phyloP scores from a whole-genome alignment of 1,140 invertebrate species.

The Drosophila oshimai region DNA sequence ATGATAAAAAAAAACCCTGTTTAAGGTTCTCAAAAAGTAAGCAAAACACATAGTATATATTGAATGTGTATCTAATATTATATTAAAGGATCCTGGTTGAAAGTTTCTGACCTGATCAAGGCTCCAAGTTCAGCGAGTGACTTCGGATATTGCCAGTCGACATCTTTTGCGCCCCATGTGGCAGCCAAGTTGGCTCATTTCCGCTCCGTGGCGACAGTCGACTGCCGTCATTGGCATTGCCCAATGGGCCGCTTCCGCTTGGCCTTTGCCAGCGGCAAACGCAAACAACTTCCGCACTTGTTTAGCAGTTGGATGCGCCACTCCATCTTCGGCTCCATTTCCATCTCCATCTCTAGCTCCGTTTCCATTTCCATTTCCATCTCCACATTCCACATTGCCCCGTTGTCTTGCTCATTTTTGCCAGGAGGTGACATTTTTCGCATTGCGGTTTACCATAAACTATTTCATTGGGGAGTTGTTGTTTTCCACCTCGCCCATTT shows the following conservation, averaged over 20 bases:
- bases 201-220: conserved; percentile 67
- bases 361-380: background rate
- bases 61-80: too few relatives aligned
- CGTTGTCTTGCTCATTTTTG: conserved; percentile 65
- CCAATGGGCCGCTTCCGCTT: conserved; percentile 64
- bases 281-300: conserved; percentile 77
- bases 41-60: too few relatives aligned
- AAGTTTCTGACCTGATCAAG: too few relatives aligned
- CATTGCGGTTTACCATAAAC: conserved; percentile 82
- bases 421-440: conserved; percentile 81
- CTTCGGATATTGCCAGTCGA: conserved; percentile 36
- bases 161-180: conserved; percentile 58
- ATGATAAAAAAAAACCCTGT: too few relatives aligned
- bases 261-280: conserved; percentile 65
- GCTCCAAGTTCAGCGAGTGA: background rate
- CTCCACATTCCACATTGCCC: conserved; percentile 7
- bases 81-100: too few relatives aligned
- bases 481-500: conserved; percentile 38
- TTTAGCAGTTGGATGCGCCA: conserved; percentile 44
- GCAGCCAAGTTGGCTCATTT: conserved; percentile 76
- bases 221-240: conserved; percentile 48
- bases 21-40: too few relatives aligned
- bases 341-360: background rate
- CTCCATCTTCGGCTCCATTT: background rate
- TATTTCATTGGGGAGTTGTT: conserved; percentile 76